A percentile compares a stretch with the other conserved stretches of the same genome.
These are phyloP conservation scores for Dendrophyllia cribrosa DNA, from an alignment of 64 coral and sea anemone species.

Conservation along the genomic window DNA sequence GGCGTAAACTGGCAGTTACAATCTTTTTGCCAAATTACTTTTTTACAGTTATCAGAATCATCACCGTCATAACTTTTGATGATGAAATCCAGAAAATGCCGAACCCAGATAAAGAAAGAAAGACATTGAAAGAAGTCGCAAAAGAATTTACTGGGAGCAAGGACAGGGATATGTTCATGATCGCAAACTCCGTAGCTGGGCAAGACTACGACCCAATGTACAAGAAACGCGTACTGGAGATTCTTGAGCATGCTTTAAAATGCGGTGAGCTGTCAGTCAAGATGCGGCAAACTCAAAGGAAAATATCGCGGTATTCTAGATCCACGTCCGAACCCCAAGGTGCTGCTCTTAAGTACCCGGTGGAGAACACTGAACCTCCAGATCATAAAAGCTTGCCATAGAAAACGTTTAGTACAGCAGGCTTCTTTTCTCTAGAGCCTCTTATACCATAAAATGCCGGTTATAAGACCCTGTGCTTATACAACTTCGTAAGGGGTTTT, in stretches of 20 bases:
- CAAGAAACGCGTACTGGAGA: conserved; percentile 34
- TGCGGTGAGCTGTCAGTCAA: conserved; percentile 67
- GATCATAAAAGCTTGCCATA: too few relatives aligned
- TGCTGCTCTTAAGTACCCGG: neutral
- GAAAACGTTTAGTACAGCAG: too few relatives aligned
- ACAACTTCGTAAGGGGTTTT: too few relatives aligned
- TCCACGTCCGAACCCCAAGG: too few relatives aligned
- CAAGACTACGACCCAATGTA: conserved; percentile 36
- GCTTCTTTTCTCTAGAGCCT: too few relatives aligned
- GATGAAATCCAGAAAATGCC: conserved; percentile 14
- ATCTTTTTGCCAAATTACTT: too few relatives aligned
- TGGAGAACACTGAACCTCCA: neutral
- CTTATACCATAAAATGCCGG: too few relatives aligned
- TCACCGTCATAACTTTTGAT: conserved; percentile 61
- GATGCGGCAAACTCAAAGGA: conserved; percentile 58
- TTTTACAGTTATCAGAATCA: conserved; percentile 20
- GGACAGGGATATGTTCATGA: conserved; percentile 24
- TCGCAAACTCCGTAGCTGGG: conserved; percentile 50
- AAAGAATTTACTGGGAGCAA: conserved; percentile 45
- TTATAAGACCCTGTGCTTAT: too few relatives aligned
- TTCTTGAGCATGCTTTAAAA: conserved; percentile 35
- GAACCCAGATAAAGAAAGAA: conserved; percentile 18
- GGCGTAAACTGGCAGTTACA: too few relatives aligned
- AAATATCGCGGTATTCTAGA: neutral
- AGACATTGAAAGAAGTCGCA: conserved; percentile 1